Evolutionary conservation across 2,888 invertebrate species (phyloP), one percentile per base, ranked within the genome.

Genomic region (Alloplasta piceator): DNA sequence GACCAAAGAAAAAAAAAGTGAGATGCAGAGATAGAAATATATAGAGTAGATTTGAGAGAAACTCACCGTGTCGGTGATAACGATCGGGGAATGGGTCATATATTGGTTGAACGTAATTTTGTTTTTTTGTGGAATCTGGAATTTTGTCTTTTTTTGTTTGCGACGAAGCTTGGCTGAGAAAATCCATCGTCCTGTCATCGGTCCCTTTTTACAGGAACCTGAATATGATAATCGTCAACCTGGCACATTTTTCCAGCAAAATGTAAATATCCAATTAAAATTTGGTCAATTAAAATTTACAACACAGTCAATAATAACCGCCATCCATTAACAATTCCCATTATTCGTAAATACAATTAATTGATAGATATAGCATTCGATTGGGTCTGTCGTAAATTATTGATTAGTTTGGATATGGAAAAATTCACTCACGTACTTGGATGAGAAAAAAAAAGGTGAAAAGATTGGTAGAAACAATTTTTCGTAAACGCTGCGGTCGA

Each of bases 31-130:
- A 60, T 16, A 50, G n/a, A 55, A 26, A 14, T 55, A 63, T 36
- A 26, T 7, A n/a, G 67, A 72, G 75, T 81, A 75, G 83, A 82
- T 64, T 80, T 79, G 79, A 85, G 83, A 86, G 86, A 84, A 80
- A 85, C 91, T 91, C 91, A 91, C 91, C 91, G 89, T 91, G 88
- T 86, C 86, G 90, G 91, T 91, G 91, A 74, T 90, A 90, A 87
- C 88, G 85, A 86, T 90, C 89, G 86, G 85, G 88, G 86, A 88
- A 86, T 73, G 73, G 77, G 56, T 80, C 86, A 72, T 86, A 26
- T 85, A 87, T 87, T 87, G 89, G 84, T 89, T 86, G 88, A 86
- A 87, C 85, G 70, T 87, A 86, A 26, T 26, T 26, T 86, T 83
- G 86, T 83, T 85, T 87, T 61, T 48, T 66, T 86, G 84, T 87